phyloP scores from a whole-genome alignment of 2,888 invertebrate genomes.

The Amphipyra tragopoginis region DNA sequence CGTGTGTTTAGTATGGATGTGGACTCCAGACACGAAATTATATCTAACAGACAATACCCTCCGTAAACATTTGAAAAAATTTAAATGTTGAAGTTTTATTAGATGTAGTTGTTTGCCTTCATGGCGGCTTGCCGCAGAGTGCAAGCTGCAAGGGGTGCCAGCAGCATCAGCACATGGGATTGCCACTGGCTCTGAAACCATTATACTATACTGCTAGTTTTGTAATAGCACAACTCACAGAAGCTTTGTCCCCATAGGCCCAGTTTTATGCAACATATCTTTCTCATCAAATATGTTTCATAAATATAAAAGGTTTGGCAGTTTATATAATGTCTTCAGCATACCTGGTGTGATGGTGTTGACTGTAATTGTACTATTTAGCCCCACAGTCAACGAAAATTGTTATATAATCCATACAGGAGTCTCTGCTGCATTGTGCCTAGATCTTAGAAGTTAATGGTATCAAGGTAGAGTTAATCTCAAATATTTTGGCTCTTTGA shows the following conservation, averaged over 20 bases:
- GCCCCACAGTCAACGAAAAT: slow-evolving; percentile 90
- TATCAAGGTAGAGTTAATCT: slow-evolving; percentile 90
- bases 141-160: slow-evolving; percentile 80
- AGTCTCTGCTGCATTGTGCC: slow-evolving; percentile 91
- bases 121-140: slow-evolving; percentile 76
- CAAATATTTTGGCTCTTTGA: slow-evolving; percentile 90
- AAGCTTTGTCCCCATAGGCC: slow-evolving; percentile 62
- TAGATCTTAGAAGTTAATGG: slow-evolving; percentile 90
- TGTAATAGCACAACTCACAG: slow-evolving; percentile 43
- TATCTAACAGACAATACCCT: slow-evolving; percentile 90
- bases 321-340: slow-evolving; percentile 78
- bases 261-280: slow-evolving; percentile 62
- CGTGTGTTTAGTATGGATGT: slow-evolving; percentile 80
- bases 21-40: slow-evolving; percentile 84
- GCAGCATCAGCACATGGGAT: slow-evolving; percentile 75
- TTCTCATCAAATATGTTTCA: slow-evolving; percentile 58
- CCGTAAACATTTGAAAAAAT: slow-evolving; percentile 82
- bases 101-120: slow-evolving; percentile 87
- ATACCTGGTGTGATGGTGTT: slow-evolving; percentile 81
- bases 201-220: slow-evolving; percentile 74
- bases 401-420: slow-evolving; percentile 89
- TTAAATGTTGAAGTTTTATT: slow-evolving; percentile 83
- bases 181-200: slow-evolving; percentile 71
- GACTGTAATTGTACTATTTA: slow-evolving; percentile 77
- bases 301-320: slow-evolving; percentile 63